Evolutionary conservation across 2,797 vertebrate species (phyloP), one percentile per base, ranked within the genome.

Genomic region (Tragopan temminckii): DNA sequence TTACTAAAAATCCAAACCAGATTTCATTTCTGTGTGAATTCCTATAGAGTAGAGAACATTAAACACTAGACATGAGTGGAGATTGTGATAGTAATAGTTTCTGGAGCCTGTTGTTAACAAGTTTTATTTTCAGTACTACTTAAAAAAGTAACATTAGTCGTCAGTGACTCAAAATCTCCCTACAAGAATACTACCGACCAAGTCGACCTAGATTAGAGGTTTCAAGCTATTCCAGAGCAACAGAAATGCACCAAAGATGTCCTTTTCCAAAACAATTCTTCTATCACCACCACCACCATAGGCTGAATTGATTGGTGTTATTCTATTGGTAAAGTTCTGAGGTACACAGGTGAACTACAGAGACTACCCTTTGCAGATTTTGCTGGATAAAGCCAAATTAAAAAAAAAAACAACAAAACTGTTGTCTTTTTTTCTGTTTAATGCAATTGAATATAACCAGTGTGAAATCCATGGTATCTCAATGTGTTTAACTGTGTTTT

Each of bases 401-500:
- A 64, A 67, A 40, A 85, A 66, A 36, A 80, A 7, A 68, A 66
- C 33, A 36, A 80, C 6, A 71, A 66, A 38, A 80, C 21, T 66
- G 23, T 35, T 23, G 43, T 45, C 20, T 45, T 33, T 80, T 80
- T 91, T 79, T 68, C 53, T 80, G 6, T 88, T 93, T 36, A 67
- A 53, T 63, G 48, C 29, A 62, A 20, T 29, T 27, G 31, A 78
- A 33, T 18, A 4, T 62, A 82, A 33, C n/a, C 85, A 29, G n/a
- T n/a, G 4, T 72, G n/a, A 79, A 53, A 85, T 72, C 52, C n/a
- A 71, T 48, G 57, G 72, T 87, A 35, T 3, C 23, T 93, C 58
- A 31, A 35, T 69, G 94, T 91, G 20, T 21, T 93, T 88, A 61
- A 66, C 59, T 87, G 8, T 68, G n/a, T 58, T 40, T 92, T 75